A percentile compares a stretch with the other conserved stretches of the same genome.
phyloP scores from a whole-genome alignment of 92 coral and sea anemone genomes.

The Heliopora coerulea region DNA sequence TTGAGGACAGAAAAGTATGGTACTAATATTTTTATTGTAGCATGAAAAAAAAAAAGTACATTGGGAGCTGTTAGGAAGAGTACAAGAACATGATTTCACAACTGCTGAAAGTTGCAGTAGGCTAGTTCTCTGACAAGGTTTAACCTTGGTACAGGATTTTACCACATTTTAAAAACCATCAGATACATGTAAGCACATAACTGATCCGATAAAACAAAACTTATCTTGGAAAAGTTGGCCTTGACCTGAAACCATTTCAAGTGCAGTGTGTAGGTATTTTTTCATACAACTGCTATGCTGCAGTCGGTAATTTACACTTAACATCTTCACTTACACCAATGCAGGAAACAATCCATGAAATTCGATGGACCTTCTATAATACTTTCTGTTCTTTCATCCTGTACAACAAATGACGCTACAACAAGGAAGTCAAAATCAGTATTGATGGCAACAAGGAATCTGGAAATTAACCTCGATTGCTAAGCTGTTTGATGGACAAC shows the following conservation, averaged over 20 bases:
- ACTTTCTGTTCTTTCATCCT: too few relatives aligned
- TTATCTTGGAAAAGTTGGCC: constrained; percentile 20
- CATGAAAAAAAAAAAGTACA: not conserved
- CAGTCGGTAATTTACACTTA: not conserved
- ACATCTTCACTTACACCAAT: not conserved
- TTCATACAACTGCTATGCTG: not conserved
- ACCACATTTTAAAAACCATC: not conserved
- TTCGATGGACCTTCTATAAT: too few relatives aligned
- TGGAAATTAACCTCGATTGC: too few relatives aligned
- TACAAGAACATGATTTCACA: not conserved
- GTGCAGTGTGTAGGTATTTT: constrained; percentile 24
- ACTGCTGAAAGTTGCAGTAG: not conserved
- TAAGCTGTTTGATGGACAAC: too few relatives aligned
- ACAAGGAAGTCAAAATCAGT: too few relatives aligned
- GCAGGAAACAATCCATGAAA: too few relatives aligned
- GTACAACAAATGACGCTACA: too few relatives aligned
- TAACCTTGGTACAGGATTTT: not conserved
- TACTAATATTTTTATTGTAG: not conserved
- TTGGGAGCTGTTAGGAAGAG: not conserved
- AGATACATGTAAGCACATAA: not conserved
- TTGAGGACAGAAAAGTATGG: not conserved
- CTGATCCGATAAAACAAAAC: constrained; percentile 1
- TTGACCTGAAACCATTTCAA: constrained; percentile 12
- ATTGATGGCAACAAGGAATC: too few relatives aligned
- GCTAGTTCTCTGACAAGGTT: not conserved